These are phyloP conservation scores for Euglossa dilemma DNA, from an alignment of 1,140 invertebrate species.

Conservation along the genomic window DNA sequence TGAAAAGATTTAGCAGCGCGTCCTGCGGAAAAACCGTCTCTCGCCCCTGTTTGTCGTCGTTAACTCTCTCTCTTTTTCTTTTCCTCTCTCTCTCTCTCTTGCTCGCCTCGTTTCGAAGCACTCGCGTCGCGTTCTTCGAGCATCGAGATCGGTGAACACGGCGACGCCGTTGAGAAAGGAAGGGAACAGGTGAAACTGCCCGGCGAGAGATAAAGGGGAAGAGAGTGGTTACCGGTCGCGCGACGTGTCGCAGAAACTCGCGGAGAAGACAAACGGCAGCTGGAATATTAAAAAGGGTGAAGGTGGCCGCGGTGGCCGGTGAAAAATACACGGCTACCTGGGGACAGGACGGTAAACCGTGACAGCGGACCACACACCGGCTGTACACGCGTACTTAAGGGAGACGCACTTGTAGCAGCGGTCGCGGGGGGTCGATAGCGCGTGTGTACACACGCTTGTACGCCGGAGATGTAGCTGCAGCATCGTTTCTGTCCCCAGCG, in stretches of 20 bases:
- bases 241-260: neutral
- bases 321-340: slow-evolving; percentile 34
- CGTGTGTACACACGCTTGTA: slow-evolving; percentile 53
- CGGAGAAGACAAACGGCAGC: neutral
- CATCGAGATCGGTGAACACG: too few species aligned
- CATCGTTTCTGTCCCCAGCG: slow-evolving; percentile 61
- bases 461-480: slow-evolving; percentile 28
- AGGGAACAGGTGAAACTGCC: neutral
- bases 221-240: neutral
- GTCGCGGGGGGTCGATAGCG: slow-evolving; percentile 23
- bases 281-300: slow-evolving; percentile 25
- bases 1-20: neutral
- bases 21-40: neutral
- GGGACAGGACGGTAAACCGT: slow-evolving; percentile 40
- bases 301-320: neutral
- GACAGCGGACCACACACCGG: slow-evolving; percentile 39
- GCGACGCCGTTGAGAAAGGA: too few species aligned
- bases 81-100: too few species aligned
- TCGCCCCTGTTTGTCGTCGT: neutral
- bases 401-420: slow-evolving; percentile 43
- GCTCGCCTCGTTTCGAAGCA: too few species aligned
- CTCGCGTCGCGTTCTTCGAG: too few species aligned
- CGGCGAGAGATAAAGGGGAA: neutral
- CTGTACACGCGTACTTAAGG: slow-evolving; percentile 42
- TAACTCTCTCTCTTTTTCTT: neutral